phyloP scores from a whole-genome alignment of 2,113 vertebrate species.

The Limanda limanda region DNA sequence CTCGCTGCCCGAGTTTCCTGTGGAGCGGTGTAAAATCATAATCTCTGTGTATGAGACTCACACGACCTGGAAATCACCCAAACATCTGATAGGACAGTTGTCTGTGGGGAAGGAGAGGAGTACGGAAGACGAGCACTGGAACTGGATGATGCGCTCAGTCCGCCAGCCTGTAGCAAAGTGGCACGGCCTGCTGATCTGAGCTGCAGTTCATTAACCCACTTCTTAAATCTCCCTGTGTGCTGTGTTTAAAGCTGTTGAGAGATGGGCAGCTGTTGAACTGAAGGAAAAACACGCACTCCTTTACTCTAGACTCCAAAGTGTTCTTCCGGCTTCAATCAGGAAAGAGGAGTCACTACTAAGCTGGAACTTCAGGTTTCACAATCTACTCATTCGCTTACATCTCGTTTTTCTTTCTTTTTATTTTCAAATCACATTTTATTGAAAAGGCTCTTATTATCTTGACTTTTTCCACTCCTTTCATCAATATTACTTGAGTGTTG shows the following conservation, averaged over 20 bases:
- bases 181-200: constrained; percentile 80
- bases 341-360: no score
- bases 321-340: background rate
- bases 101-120: constrained; percentile 71
- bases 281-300: background rate
- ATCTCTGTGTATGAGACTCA: constrained; percentile 78
- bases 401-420: background rate
- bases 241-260: background rate
- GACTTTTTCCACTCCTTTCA: background rate
- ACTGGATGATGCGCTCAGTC: constrained; percentile 77
- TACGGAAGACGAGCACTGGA: constrained; percentile 79
- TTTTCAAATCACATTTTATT: background rate
- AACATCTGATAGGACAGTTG: constrained; percentile 78
- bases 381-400: background rate
- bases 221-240: background rate
- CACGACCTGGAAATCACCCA: constrained; percentile 54
- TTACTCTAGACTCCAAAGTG: background rate
- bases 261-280: background rate
- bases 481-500: background rate
- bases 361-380: no score
- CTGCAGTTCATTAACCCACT: background rate
- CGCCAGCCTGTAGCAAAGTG: constrained; percentile 84
- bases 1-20: constrained; percentile 70
- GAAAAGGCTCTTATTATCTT: background rate
- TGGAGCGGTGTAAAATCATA: constrained; percentile 73